These are phyloP conservation scores for Erinaceus europaeus DNA, from an alignment of 2,113 vertebrate genomes.

Conservation along the genomic window DNA sequence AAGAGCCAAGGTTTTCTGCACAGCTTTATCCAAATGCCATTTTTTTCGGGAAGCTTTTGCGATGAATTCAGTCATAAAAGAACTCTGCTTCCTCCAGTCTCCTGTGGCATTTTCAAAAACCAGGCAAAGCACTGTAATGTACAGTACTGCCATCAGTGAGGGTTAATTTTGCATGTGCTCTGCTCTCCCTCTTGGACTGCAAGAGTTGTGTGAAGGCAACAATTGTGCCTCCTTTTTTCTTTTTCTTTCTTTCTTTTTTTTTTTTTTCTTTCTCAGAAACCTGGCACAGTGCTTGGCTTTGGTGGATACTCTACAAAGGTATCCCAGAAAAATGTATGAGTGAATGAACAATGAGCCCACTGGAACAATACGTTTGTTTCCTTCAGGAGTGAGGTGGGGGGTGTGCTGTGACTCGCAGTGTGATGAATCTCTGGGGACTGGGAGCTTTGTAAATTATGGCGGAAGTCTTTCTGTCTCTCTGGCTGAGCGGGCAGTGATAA, in stretches of 20 bases:
- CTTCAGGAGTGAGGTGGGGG: background rate
- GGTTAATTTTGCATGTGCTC: background rate
- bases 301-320: background rate
- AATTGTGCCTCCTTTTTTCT: background rate
- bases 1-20: background rate
- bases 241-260: background rate
- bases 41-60: background rate
- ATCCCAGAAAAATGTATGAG: background rate
- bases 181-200: background rate
- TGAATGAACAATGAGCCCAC: background rate
- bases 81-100: background rate
- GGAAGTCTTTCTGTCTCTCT: constrained; percentile 42
- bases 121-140: background rate
- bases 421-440: background rate
- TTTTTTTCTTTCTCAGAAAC: background rate
- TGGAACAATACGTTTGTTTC: background rate
- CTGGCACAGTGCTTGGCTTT: background rate
- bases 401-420: background rate
- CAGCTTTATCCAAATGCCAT: background rate
- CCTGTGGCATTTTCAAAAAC: background rate
- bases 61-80: background rate
- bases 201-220: background rate
- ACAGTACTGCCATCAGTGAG: background rate
- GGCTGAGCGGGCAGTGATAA: constrained; percentile 59
- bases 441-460: constrained; percentile 50